These are phyloP conservation scores for Brienomyrus brachyistius DNA, from an alignment of 2,113 vertebrate species.

Conservation along the genomic window DNA sequence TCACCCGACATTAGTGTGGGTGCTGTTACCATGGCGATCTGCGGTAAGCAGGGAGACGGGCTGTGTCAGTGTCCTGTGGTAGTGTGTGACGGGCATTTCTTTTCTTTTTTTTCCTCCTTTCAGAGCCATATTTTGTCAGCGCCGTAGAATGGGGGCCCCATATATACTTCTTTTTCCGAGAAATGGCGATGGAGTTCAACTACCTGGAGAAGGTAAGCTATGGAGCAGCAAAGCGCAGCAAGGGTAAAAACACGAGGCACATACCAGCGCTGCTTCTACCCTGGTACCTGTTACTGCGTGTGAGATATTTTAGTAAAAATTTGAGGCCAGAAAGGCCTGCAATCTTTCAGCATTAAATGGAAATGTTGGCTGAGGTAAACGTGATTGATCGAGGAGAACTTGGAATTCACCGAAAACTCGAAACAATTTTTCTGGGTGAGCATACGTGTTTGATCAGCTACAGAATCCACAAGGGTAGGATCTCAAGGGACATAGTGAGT, in stretches of 20 bases:
- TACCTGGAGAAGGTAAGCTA: conserved; percentile 85
- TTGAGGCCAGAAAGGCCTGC: neutral
- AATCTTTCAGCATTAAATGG: neutral
- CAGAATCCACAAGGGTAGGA: neutral
- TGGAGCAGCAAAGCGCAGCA: neutral
- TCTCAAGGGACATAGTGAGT: neutral
- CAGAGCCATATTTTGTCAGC: conserved; percentile 90
- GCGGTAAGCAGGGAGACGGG: neutral
- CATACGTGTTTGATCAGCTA: neutral
- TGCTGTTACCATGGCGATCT: neutral
- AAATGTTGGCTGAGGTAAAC: neutral
- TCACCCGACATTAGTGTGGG: neutral
- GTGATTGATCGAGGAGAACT: neutral
- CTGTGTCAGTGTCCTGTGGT: neutral
- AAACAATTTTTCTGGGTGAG: neutral
- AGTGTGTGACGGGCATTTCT: neutral
- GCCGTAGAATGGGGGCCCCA: conserved; percentile 88
- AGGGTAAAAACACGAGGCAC: neutral
- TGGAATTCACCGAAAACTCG: neutral
- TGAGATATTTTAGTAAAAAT: neutral
- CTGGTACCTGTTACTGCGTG: neutral
- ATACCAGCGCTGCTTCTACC: neutral
- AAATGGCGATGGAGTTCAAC: conserved; percentile 97
- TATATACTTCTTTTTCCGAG: conserved; percentile 96
- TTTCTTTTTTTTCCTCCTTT: conserved; percentile 25